A percentile compares a stretch with the other conserved stretches of the same genome.
Evolutionary conservation across 35 echinoderm and acorn worm genomes (phyloP).

Genomic region (Lytechinus variegatus): DNA sequence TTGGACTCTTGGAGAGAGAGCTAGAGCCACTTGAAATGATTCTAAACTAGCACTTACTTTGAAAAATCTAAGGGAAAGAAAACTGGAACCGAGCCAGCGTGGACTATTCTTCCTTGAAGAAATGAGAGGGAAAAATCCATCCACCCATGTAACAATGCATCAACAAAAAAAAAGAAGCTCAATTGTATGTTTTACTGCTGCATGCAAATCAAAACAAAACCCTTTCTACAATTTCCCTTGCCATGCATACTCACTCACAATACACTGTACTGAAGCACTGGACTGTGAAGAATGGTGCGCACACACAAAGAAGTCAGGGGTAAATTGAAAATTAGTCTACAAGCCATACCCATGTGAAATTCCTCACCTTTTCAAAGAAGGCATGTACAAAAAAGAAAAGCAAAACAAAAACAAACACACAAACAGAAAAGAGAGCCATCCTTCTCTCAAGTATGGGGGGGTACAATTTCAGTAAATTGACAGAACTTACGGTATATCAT

Average conservation of each 20-base stretch:
- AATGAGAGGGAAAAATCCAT: background rate
- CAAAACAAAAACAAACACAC: no score
- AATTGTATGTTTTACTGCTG: background rate
- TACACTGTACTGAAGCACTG: background rate
- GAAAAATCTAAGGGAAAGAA: background rate
- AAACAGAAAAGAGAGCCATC: no score
- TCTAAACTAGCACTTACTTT: background rate
- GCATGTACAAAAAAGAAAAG: no score
- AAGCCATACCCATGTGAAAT: background rate
- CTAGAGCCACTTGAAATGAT: background rate
- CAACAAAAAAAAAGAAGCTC: background rate
- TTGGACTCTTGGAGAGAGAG: background rate
- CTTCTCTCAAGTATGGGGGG: no score
- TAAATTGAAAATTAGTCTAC: background rate
- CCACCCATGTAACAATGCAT: background rate
- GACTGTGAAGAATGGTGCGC: background rate
- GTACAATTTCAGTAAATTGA: no score
- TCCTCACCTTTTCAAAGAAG: background rate
- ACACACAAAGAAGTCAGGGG: background rate
- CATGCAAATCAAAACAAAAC: conserved; percentile 12
- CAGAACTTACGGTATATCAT: no score
- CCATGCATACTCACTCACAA: background rate
- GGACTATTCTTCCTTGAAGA: background rate
- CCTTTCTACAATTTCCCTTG: background rate
- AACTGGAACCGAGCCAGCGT: background rate